phyloP scores from a whole-genome alignment of 2,888 invertebrate genomes.

The Epicampocera succincta region DNA sequence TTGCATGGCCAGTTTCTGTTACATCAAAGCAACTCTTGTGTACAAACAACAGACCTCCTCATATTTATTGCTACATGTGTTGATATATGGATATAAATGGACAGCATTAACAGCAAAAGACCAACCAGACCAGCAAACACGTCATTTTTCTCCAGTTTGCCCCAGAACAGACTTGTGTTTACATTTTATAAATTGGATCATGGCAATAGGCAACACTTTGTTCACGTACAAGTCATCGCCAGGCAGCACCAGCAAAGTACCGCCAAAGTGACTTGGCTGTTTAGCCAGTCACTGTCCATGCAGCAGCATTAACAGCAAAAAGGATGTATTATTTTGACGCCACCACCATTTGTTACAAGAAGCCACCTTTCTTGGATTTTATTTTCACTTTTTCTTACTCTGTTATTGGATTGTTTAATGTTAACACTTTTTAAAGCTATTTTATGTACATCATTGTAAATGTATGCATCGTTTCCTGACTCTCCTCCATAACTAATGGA shows the following conservation, averaged over 20 bases:
- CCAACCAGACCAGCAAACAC: slow-evolving; percentile 34
- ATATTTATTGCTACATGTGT: slow-evolving; percentile 4
- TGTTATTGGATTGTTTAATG: slow-evolving; percentile 23
- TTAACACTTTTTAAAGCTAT: slow-evolving; percentile 57
- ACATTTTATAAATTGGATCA: slow-evolving; percentile 46
- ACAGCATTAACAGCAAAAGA: slow-evolving; percentile 30
- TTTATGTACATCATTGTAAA: slow-evolving; percentile 44
- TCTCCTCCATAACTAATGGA: slow-evolving; percentile 50
- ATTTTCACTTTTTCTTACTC: not conserved
- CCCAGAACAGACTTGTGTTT: slow-evolving; percentile 33
- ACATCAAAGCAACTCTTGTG: slow-evolving; percentile 26
- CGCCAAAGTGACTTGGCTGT: slow-evolving; percentile 24
- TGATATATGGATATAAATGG: slow-evolving; percentile 23
- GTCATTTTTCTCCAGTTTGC: slow-evolving; percentile 21
- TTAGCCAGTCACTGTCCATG: slow-evolving; percentile 21
- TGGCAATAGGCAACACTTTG: slow-evolving; percentile 37
- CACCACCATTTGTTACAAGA: slow-evolving; percentile 62
- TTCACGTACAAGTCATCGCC: slow-evolving; percentile 9
- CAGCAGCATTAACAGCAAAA: slow-evolving; percentile 42
- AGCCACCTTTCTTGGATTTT: slow-evolving; percentile 13
- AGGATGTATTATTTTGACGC: slow-evolving; percentile 66
- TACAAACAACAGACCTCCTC: not conserved
- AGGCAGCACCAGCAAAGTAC: not conserved
- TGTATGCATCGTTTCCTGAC: slow-evolving; percentile 13
- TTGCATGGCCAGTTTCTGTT: slow-evolving; percentile 52